phyloP scores from a whole-genome alignment of 2,113 vertebrate species.

The Periophthalmus modestus region DNA sequence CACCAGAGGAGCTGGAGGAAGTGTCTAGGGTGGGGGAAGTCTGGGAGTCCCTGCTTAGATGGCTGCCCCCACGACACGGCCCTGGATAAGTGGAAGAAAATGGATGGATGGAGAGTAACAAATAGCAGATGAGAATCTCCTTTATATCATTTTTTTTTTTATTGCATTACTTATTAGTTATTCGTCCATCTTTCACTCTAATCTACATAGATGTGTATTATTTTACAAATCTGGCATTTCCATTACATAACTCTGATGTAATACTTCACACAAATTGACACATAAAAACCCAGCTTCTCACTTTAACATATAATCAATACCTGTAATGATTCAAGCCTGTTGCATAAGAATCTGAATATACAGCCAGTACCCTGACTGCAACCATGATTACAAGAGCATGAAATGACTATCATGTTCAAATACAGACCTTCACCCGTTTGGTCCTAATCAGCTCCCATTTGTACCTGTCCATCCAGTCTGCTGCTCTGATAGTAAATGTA shows the following conservation, averaged over 20 bases:
- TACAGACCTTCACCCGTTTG: constrained; percentile 2
- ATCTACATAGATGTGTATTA: no score
- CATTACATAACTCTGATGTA: not conserved
- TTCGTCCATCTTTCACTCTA: no score
- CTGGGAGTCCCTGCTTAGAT: no score
- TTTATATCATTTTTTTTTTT: no score
- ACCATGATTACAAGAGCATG: not conserved
- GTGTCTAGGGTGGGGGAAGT: no score
- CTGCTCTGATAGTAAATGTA: constrained; percentile 29
- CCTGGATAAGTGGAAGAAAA: no score
- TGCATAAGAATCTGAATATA: not conserved
- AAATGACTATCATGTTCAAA: not conserved
- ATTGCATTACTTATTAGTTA: no score
- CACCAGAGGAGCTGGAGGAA: no score
- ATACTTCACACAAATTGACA: not conserved
- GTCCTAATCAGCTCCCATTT: constrained; percentile 5
- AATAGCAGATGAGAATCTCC: no score
- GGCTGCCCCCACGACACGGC: no score
- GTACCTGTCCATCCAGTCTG: not conserved
- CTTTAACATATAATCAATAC: not conserved
- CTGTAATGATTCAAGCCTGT: not conserved
- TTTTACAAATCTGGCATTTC: not conserved
- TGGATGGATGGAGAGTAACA: no score
- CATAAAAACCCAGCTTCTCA: not conserved
- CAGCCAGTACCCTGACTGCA: not conserved